Base-by-base conservation (phyloP, 2,888 invertebrate species). In the Thymelicus acteon region DNA sequence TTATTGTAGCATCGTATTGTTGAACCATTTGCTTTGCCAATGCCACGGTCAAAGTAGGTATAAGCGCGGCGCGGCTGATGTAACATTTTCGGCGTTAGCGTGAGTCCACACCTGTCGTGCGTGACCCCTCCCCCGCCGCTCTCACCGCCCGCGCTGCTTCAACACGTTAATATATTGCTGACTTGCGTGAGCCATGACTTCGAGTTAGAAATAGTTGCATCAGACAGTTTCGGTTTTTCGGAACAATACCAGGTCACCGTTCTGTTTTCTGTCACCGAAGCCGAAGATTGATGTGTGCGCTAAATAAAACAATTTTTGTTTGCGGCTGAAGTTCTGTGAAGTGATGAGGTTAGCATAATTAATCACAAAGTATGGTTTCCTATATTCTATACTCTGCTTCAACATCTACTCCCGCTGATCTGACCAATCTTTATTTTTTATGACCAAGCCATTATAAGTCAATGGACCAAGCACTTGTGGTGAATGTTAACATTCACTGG, bases 131-230 rank as follows among this genome's bases (percentile, higher is more conserved):
- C n/a, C 58, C 44, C 44, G 3, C 31, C 31, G 31, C 31, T 31
- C 31, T 31, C 15, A 1, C 67, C 72, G 49, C 44, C 47, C 57
- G 58, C 67, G 19, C 57, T 40, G 68, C 49, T 64, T 64, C 62
- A 60, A 52, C 31, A 47, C 71, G 44, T 73, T 72, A 67, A 71
- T 72, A 60, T 58, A 64, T 52, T 64, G 70, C 52, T 52, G 70
- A 70, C 60, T 64, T 60, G 70, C 70, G 64, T 49, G 63, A 48
- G 58, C 24, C 70, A 70, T 70, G 70, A 70, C 40, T 70, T 24
- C 70, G 64, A 13, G 48, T 48, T 40, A 60, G 68, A 69, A 71
- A 72, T 40, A 72, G 60, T 75, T 75, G 75, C 75, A 66, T 75
- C 75, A 75, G 73, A 73, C 66, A 49, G 19, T 37, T 40, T 64